Base-by-base conservation (phyloP, 2,888 invertebrate species). In the Oeneis ivallda region DNA sequence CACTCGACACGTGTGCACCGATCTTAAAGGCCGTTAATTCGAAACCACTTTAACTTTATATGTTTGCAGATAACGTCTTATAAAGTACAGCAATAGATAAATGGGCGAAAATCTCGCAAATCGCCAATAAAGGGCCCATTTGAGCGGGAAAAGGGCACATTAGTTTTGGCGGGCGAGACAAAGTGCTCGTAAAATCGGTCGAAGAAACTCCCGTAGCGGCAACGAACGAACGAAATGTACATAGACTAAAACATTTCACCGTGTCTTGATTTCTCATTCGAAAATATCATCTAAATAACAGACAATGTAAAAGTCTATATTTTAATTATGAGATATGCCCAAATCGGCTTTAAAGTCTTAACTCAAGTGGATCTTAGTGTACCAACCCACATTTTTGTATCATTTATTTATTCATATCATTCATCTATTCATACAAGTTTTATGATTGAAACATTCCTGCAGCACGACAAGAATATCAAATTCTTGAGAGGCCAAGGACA, bases 151-250 rank as follows among this genome's bases (percentile, higher is more conserved):
- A 75, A 74, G 75, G 76, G 64, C 60, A 71, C 76, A 82, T 79
- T 76, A 79, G 72, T 79, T 76, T 75, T 70, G 73, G 68, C 65
- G 54, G 72, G 58, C 70, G 71, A 76, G 75, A 78, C 79, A 79
- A 79, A 84, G 82, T 79, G 81, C 74, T 75, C 77, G 78, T 79
- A 78, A 82, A 80, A 81, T 82, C 81, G 77, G 73, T 74, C 76
- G 76, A 79, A 80, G 80, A 74, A 73, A 74, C 72, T 73, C 73
- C 72, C 70, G 41, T 26, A 34, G 57, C 72, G 50, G 70, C 79
- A 78, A 83, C 77, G 79, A 79, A 81, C 79, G 69, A n/a, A n/a
- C n/a, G n/a, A n/a, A n/a, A 75, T 73, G 69, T 70, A 39, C 17
- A 13, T 11, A 72, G 70, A 70, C 67, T 70, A 67, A 64, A 41